Evolutionary conservation across 2,113 vertebrate genomes (phyloP).

Genomic region (Stigmatopora nigra): DNA sequence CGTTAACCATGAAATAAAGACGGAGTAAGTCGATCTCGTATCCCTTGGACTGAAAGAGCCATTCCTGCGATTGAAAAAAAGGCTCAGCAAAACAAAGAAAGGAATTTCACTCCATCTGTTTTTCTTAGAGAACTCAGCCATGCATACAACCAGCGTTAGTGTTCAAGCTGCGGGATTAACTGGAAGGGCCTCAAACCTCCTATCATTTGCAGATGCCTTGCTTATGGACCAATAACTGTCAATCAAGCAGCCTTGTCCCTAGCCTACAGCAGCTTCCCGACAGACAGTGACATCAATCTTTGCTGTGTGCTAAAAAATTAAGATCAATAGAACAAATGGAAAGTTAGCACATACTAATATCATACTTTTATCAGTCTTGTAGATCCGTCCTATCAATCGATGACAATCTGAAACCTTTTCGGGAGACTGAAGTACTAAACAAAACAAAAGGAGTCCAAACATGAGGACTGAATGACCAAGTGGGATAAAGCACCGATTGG

Average conservation of each 20-base stretch:
- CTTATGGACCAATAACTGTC: conserved; percentile 34
- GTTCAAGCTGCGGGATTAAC: conserved; percentile 54
- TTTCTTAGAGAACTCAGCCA: conserved; percentile 53
- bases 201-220: conserved; percentile 38
- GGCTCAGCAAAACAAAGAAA: conserved; percentile 54
- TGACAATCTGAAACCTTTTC: no score
- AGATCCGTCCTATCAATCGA: no score
- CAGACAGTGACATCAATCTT: neutral
- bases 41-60: conserved; percentile 18
- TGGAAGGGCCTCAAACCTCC: conserved; percentile 48
- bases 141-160: conserved; percentile 43
- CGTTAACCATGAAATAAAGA: neutral
- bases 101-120: conserved; percentile 66
- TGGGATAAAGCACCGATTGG: conserved; percentile 47
- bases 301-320: conserved; percentile 34
- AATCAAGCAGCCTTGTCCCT: conserved; percentile 22
- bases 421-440: no score
- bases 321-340: conserved; percentile 2
- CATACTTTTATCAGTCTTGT: no score
- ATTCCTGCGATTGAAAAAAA: conserved; percentile 8
- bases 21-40: neutral
- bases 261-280: no score
- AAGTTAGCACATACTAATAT: no score
- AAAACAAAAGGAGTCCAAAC: no score
- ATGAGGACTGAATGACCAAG: conserved; percentile 33